Base-by-base conservation (phyloP, 1,140 invertebrate genomes). In the Drosophila guanche region DNA sequence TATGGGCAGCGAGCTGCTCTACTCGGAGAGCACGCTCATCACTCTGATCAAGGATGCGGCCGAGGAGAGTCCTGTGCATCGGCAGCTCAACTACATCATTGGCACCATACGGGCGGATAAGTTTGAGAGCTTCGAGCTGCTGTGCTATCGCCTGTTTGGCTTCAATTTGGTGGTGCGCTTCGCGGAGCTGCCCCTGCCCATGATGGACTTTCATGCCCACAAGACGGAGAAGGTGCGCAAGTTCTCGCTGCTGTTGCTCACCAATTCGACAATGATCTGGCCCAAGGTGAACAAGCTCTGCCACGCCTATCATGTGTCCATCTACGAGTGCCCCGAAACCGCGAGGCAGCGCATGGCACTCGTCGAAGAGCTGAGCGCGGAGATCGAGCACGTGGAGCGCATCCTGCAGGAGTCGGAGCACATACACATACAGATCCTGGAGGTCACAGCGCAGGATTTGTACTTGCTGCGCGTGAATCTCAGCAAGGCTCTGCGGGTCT, bases 401-500 rank as follows among this genome's bases (percentile, higher is more conserved):
- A 56, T 90, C 2, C 57, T 88, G 4, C 23, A 46, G 3, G 51
- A 88, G 46, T 79, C 76, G 0, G 42, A 96, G 90, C 94, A 96
- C 90, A 96, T 97, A 91, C 93, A 97, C 40, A 95, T 96, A 90
- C 93, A 96, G 10, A 96, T 98, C 2, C 91, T 98, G 1, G 94
- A 95, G 0, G 95, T 95, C 0, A 96, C 97, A 1, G 96, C 97
- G 0, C 96, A 96, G 88, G 97, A 97, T 89, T 94, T 98, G 25
- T 97, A 96, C 81, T 96, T 96, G 80, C 97, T 97, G 96, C 96
- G 96, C 89, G 95, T 97, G 10, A 98, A 98, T 92, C 95, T 98
- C 4, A 94, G 96, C 54, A 98, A 98, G 92, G 97, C 97, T 74
- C 95, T 97, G 86, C 96, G 96, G 3, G 97, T 98, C 72, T 98